Base-by-base conservation (phyloP, 2,797 vertebrate species). In the Urocyon cinereoargenteus region DNA sequence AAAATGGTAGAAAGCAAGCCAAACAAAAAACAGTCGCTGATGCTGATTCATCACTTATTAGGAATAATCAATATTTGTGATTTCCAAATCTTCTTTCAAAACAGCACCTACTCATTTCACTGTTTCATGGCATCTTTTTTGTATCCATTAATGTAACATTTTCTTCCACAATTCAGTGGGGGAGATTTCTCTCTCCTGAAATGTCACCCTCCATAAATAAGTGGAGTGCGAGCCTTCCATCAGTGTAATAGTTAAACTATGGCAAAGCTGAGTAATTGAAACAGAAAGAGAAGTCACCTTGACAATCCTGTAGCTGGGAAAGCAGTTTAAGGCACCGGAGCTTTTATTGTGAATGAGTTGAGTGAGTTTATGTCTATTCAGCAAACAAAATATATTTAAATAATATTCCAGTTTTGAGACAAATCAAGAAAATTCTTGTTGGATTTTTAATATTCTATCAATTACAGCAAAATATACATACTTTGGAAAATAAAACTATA, bases 251-350 rank as follows among this genome's bases (percentile, higher is more conserved):
- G 98, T 98, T 98, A 98, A 98, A 98, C 55, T 96, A 96, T 85
- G 96, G 95, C 96, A 96, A 98, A 94, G 86, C 93, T 91, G 68
- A 98, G 98, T 97, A 96, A 97, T 93, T 98, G 97, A 97, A 98
- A 97, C 97, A 98, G 98, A 97, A 92, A 93, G 96, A 98, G 98
- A 99, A 98, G 98, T 99, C 98, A 98, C 98, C 98, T 99, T 99
- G 98, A 97, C 96, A 97, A 88, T 94, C 61, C 55, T 91, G 61
- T 78, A 88, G 96, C 93, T 86, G 55, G 82, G 88, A 95, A 98
- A 86, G 96, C 97, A 97, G 97, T 97, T 98, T 96, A 98, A 98
- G 96, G 90, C 96, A 95, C 85, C 84, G 88, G 62, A 94, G 96
- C 92, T 98, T 98, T 97, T 93, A 97, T 49, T 92, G 91, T 87